Evolutionary conservation across 37 sponge, comb jelly and placozoan species (phyloP), one percentile per base, ranked within the genome.

Genomic region (Mnemiopsis leidyi): DNA sequence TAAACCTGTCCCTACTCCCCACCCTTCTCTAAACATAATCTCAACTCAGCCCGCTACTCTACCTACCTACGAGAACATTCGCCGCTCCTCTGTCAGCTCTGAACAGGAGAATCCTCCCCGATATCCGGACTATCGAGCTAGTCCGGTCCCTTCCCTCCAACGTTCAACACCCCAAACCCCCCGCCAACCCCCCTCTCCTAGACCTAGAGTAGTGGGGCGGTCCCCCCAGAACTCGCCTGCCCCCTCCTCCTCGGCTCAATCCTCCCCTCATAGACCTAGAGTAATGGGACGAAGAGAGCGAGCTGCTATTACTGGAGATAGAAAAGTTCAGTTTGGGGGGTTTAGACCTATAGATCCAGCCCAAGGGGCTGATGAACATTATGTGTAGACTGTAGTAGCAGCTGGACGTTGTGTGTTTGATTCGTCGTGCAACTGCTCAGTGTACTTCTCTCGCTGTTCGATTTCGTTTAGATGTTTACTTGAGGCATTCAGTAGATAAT

Each of bases 221-320:
- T 69, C 73, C 29, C 73, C 73, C 2, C 73, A 69, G 73, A 69
- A 23, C 73, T 69, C 73, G 29, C 73, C 73, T 5, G 73, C 36
- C 36, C 82, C 82, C 36, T 32, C 37, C 7, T 20, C 34, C 9
- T 32, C 38, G 31, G 29, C 82, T 29, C 23, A 29, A 16, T 18
- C 34, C 36, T 35, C 82, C 3, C 7, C 23, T 5, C 5, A 48
- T 48, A 48, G 61, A 48, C 9, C 9, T 5, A 30, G 82, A 29
- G 82, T 79, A 33, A 23, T 79, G 82, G 82, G 82, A 9, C 35
- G 82, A 5, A 16, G 82, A 5, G 82, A 79, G 82, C 82, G 82
- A 9, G 82, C 82, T 31, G 82, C 38, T 36, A 1, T 79, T 1
- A 35, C 20, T 23, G 36, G 31, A 2, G 82, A 79, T 33, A 79